Percentiles rank a stretch among this genome's conserved stretches.
Evolutionary conservation across 2,113 vertebrate genomes (phyloP).

Genomic region (Vidua macroura): DNA sequence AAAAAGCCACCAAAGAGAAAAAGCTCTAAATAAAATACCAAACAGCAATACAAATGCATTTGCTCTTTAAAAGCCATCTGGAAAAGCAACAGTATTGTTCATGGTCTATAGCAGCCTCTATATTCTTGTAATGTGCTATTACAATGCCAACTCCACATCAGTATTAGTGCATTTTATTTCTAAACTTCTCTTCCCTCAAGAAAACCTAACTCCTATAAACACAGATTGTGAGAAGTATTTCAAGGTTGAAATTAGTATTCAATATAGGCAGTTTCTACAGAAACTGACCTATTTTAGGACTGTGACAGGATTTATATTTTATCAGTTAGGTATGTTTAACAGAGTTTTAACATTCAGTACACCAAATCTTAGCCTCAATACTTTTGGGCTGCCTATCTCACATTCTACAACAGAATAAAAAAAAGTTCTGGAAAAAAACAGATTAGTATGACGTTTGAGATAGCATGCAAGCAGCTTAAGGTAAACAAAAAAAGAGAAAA

Average conservation of each 20-base stretch:
- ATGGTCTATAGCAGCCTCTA: slow-evolving; percentile 4
- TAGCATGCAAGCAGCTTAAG: slow-evolving; percentile 43
- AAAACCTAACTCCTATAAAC: neutral
- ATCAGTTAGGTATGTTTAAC: neutral
- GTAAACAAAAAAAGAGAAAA: slow-evolving; percentile 59
- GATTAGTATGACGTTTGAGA: neutral
- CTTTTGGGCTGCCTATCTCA: neutral
- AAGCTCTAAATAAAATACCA: slow-evolving; percentile 33
- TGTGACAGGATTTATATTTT: slow-evolving; percentile 34
- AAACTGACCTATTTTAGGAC: slow-evolving; percentile 32
- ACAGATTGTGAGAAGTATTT: neutral
- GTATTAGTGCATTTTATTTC: neutral
- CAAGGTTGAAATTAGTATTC: neutral
- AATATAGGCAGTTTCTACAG: neutral
- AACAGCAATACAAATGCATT: slow-evolving; percentile 43
- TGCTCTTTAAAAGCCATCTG: slow-evolving; percentile 49
- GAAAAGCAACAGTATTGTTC: slow-evolving; percentile 57
- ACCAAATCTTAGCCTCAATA: neutral
- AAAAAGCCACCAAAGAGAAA: slow-evolving; percentile 10
- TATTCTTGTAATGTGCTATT: neutral
- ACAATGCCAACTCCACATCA: neutral
- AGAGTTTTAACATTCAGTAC: slow-evolving; percentile 25
- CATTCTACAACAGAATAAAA: neutral
- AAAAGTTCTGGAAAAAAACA: neutral
- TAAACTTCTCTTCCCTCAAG: neutral